These are phyloP conservation scores for Paracanthobrama guichenoti DNA, from an alignment of 2,113 vertebrate species.

Conservation along the genomic window DNA sequence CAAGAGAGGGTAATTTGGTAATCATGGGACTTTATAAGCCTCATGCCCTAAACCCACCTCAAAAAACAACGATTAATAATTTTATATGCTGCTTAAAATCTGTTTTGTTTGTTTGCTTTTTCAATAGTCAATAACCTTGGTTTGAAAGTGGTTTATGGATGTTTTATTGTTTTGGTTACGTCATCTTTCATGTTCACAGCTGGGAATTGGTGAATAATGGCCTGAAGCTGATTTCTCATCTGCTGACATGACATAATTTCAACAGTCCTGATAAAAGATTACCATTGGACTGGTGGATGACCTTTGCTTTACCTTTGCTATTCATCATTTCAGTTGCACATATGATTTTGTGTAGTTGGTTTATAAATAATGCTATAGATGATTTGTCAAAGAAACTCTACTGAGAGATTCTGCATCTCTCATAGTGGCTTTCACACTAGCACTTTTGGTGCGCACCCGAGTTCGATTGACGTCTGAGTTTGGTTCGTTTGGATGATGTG, in stretches of 20 bases:
- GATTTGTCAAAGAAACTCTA: too few relatives aligned
- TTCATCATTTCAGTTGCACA: constrained; percentile 6
- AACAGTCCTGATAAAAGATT: background rate
- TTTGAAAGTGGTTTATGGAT: constrained; percentile 14
- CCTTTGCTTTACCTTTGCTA: constrained; percentile 35
- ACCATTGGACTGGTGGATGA: constrained; percentile 24
- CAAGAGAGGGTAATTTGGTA: constrained; percentile 5
- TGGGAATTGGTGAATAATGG: constrained; percentile 37
- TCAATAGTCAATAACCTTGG: constrained; percentile 9
- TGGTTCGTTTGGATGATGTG: too few relatives aligned
- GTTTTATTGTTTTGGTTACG: constrained; percentile 20
- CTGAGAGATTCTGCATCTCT: too few relatives aligned
- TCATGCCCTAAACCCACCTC: background rate
- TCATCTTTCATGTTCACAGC: constrained; percentile 29
- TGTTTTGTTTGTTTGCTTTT: background rate
- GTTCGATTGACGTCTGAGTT: too few relatives aligned
- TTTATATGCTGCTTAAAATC: constrained; percentile 29
- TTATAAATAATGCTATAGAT: too few relatives aligned
- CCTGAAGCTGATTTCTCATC: constrained; percentile 24
- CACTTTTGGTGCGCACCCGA: too few relatives aligned
- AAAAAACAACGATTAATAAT: constrained; percentile 21
- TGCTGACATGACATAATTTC: background rate
- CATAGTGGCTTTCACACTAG: too few relatives aligned
- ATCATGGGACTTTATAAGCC: constrained; percentile 14
- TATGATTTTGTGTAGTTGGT: background rate